phyloP scores from a whole-genome alignment of 2,797 vertebrate species.

The Coracias cyanogaster region DNA sequence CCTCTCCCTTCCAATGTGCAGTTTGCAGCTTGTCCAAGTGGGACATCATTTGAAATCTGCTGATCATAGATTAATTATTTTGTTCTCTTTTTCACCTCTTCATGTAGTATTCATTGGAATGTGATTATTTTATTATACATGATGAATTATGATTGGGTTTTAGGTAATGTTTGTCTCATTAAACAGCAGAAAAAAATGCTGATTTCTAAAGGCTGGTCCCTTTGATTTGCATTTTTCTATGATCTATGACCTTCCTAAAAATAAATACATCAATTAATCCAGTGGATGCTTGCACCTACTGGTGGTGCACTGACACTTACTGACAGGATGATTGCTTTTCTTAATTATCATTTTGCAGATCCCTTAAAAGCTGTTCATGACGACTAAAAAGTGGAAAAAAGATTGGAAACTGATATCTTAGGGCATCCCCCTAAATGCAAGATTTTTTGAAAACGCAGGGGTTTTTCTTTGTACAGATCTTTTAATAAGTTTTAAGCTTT shows the following conservation, averaged over 20 bases:
- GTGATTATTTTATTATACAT: not conserved
- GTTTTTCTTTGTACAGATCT: too few species aligned
- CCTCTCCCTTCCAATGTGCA: not conserved
- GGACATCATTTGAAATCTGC: not conserved
- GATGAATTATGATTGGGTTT: not conserved
- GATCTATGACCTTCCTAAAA: not conserved
- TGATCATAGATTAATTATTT: not conserved
- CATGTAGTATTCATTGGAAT: not conserved
- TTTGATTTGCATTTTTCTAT: not conserved
- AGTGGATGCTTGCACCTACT: not conserved
- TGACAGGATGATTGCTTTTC: not conserved
- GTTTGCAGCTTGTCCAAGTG: not conserved
- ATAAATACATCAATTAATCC: not conserved
- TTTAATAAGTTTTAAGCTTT: too few species aligned
- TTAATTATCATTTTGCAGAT: not conserved
- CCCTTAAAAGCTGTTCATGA: not conserved
- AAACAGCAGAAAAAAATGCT: not conserved
- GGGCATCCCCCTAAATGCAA: not conserved
- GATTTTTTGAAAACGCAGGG: accelerated
- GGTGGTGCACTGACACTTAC: not conserved
- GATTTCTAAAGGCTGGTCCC: not conserved
- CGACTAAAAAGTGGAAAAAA: not conserved
- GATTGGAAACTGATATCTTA: not conserved
- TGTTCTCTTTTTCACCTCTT: not conserved
- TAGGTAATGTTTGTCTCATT: not conserved